A percentile compares a stretch with the other conserved stretches of the same genome.
phyloP scores from a whole-genome alignment of 2,888 invertebrate species.

The Eupithecia centaureata region DNA sequence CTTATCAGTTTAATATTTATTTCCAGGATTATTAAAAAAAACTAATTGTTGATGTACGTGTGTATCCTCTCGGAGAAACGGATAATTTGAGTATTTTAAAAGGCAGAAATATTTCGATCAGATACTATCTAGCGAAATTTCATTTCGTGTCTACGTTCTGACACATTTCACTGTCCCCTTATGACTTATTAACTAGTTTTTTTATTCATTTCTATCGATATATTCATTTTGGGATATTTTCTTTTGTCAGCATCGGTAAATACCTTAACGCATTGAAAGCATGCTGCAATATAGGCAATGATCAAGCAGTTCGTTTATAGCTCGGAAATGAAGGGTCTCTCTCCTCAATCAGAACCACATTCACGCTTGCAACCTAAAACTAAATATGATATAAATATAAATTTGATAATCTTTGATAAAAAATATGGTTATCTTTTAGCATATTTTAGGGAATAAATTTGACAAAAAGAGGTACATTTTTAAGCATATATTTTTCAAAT shows the following conservation, averaged over 20 bases:
- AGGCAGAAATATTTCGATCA: neutral
- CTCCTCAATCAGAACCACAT: neutral
- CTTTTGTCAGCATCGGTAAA: neutral
- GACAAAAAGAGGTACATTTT: too few relatives aligned
- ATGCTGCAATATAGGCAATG: constrained; percentile 20
- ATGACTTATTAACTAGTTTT: neutral
- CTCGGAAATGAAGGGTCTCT: constrained; percentile 17
- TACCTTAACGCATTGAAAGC: neutral
- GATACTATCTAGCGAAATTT: neutral
- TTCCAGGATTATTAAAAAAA: too few relatives aligned
- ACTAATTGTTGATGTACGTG: too few relatives aligned
- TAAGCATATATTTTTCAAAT: too few relatives aligned
- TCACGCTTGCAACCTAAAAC: neutral
- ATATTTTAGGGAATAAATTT: neutral
- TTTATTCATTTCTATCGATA: neutral
- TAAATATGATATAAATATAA: too few relatives aligned
- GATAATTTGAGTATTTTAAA: neutral
- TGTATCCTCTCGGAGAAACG: neutral
- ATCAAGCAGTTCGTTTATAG: constrained; percentile 23
- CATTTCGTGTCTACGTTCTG: neutral
- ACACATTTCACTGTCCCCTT: neutral
- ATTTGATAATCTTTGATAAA: too few relatives aligned
- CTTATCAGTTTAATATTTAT: too few relatives aligned
- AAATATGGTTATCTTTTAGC: too few relatives aligned
- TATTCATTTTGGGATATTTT: neutral